Conservation (phyloP, 92 coral and sea anemone genomes). For the Porites lobata region DNA sequence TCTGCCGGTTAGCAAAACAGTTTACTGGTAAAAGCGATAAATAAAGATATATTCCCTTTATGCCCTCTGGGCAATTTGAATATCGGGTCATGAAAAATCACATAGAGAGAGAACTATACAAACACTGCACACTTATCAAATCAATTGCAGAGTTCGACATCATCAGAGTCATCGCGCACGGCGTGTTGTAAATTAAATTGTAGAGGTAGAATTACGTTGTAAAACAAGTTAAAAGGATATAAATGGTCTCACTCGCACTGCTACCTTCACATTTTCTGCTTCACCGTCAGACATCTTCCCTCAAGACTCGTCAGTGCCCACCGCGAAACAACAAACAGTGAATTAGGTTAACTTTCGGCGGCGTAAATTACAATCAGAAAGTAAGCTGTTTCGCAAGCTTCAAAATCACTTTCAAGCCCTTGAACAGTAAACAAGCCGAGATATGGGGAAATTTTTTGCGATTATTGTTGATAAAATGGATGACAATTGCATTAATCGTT, state of each 20-base stretch:
- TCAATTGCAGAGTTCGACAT: no score
- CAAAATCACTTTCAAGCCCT: not conserved
- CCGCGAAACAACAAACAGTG: not conserved
- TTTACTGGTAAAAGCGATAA: no score
- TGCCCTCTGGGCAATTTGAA: no score
- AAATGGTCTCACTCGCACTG: conserved; percentile 94
- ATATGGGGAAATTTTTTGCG: not conserved
- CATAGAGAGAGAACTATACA: not conserved
- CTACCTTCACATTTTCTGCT: conserved; percentile 92
- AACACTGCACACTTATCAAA: not conserved
- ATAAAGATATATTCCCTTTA: no score
- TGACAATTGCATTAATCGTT: not conserved
- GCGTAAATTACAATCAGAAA: not conserved
- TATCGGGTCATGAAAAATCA: conserved; percentile 1
- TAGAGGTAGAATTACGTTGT: not conserved
- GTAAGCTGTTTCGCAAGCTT: not conserved
- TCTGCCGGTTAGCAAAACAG: no score
- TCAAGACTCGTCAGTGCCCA: not conserved
- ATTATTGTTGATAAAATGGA: conserved; percentile 2
- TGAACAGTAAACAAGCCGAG: not conserved
- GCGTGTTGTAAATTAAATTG: not conserved
- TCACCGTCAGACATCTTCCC: conserved; percentile 53
- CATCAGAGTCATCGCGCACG: no score
- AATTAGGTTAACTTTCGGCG: no score
- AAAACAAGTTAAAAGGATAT: conserved; percentile 83